Evolutionary conservation across 2,888 invertebrate species (phyloP).

Genomic region (Pseudeuparius sepicola): DNA sequence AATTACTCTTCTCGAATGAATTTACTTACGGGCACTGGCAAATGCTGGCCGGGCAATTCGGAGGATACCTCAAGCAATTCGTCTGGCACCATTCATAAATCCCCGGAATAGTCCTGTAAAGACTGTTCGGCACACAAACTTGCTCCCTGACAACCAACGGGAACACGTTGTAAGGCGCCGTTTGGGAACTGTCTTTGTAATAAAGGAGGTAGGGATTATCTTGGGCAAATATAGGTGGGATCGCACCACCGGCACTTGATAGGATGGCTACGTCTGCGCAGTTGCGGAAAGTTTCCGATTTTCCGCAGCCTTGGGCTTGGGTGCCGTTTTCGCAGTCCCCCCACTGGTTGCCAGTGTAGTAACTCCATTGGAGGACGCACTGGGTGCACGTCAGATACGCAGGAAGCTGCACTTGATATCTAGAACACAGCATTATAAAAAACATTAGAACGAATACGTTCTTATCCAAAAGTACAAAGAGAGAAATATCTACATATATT

Average conservation of each 20-base stretch:
- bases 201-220: slow-evolving; percentile 68
- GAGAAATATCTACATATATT: too few relatives aligned
- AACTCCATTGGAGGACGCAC: slow-evolving; percentile 90
- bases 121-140: slow-evolving; percentile 60
- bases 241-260: slow-evolving; percentile 64
- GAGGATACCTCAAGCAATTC: slow-evolving; percentile 79
- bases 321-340: slow-evolving; percentile 78
- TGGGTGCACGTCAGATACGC: slow-evolving; percentile 77
- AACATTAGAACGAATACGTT: too few relatives aligned
- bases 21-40: slow-evolving; percentile 78
- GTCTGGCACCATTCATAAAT: slow-evolving; percentile 77
- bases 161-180: slow-evolving; percentile 53
- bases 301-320: slow-evolving; percentile 81
- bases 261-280: slow-evolving; percentile 81
- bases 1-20: too few relatives aligned
- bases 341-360: slow-evolving; percentile 91
- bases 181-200: slow-evolving; percentile 58
- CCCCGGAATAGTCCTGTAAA: slow-evolving; percentile 59
- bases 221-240: slow-evolving; percentile 59
- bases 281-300: slow-evolving; percentile 82
- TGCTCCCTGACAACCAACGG: slow-evolving; percentile 74
- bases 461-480: too few relatives aligned
- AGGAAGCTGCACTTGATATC: slow-evolving; percentile 69
- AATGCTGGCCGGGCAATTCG: slow-evolving; percentile 67
- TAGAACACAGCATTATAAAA: slow-evolving; percentile 22